Evolutionary conservation across 2,888 invertebrate species (phyloP), one percentile per base, ranked within the genome.

Genomic region (Thecophora atra): DNA sequence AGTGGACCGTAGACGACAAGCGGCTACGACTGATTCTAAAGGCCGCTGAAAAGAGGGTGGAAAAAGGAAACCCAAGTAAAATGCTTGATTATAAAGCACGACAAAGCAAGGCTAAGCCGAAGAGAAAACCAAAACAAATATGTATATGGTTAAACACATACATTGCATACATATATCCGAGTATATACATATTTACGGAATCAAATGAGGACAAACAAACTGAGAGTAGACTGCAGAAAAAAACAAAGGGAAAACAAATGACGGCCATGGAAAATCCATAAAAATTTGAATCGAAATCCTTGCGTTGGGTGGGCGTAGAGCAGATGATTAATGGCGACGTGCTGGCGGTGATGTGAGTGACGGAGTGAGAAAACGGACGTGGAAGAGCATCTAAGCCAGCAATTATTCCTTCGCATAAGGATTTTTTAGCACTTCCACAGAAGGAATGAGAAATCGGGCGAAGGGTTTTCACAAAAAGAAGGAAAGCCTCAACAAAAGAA

Each of bases 81-180:
- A n/a, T n/a, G 58, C 15, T n/a, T 28, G 58, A 28, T 58, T 58
- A 28, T 28, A n/a, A 28, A 58, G 17, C 58, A 6, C 17, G 28
- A n/a, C 26, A 28, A 28, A 58, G 28, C 58, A 26, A 24, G 19
- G 19, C n/a, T 8, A 1, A 52, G 21, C 21, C 21, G 21, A 21
- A 54, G 24, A 5, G 24, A 17, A 54, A 54, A 37, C 1, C 37
- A 6, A 37, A 37, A 37, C 37, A 37, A 37, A 37, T 37, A 37
- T 37, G 11, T 37, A 13, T 58, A 58, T 58, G 19, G 19, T 24
- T 58, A 58, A 21, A 24, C 21, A n/a, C 21, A 24, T 58, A n/a
- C n/a, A 56, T 56, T 17, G n/a, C n/a, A n/a, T 58, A 58, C 19
- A 24, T 58, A 58, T 58, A 58, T 58, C 4, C 21, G 7, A 21